These are phyloP conservation scores for Sarcophilus harrisii DNA, from an alignment of 2,797 vertebrate genomes.

Conservation along the genomic window DNA sequence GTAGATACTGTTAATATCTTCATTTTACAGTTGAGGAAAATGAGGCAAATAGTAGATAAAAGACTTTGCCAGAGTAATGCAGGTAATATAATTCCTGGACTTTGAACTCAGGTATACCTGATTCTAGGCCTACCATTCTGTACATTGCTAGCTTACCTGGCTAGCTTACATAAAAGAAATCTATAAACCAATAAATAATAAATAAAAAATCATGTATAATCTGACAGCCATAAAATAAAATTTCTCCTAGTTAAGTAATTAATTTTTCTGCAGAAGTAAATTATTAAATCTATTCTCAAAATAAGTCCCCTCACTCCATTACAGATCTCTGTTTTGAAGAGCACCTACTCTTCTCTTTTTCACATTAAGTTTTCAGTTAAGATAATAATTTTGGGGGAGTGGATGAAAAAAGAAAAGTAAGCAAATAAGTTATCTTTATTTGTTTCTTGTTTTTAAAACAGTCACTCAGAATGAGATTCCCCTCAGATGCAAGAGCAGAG, in stretches of 20 bases:
- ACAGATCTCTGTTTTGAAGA: not conserved
- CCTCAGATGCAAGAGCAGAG: not conserved
- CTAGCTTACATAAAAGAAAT: not conserved
- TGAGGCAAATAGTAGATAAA: not conserved
- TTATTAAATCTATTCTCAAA: not conserved
- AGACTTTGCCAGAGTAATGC: not conserved
- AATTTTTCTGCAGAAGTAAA: not conserved
- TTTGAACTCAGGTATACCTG: not conserved
- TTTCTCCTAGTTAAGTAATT: not conserved
- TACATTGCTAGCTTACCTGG: not conserved
- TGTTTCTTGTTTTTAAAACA: not conserved
- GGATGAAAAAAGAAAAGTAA: not conserved
- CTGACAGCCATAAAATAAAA: not conserved
- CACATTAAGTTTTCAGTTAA: not conserved
- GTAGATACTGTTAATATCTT: not conserved
- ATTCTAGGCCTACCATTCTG: not conserved
- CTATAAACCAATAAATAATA: not conserved
- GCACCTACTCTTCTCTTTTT: not conserved
- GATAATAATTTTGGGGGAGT: not conserved
- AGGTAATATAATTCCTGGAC: not conserved
- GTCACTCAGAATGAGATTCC: not conserved
- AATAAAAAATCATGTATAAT: not conserved
- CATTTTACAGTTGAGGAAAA: not conserved
- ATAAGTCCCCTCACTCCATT: not conserved
- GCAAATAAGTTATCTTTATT: not conserved